phyloP scores from a whole-genome alignment of 2,113 vertebrate species.

The Zosterops japonicus region DNA sequence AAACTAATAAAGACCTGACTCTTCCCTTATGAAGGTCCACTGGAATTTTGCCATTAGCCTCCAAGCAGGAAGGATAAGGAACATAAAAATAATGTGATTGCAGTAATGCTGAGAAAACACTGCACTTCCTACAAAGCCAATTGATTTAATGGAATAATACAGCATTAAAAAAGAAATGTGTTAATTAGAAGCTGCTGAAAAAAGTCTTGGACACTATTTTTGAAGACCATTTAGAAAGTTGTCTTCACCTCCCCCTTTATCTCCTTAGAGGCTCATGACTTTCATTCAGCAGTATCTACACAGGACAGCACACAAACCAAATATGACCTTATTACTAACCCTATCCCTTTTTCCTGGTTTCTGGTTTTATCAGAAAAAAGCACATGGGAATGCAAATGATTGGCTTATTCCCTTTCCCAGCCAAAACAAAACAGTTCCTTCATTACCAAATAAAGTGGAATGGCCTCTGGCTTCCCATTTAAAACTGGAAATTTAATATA shows the following conservation, averaged over 20 bases:
- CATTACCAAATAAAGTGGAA: constrained; percentile 40
- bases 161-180: background rate
- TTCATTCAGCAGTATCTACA: background rate
- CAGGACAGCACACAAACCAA: background rate
- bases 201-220: background rate
- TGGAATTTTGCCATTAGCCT: constrained; percentile 25
- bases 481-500: constrained; percentile 59
- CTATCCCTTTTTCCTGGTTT: background rate
- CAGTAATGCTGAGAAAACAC: constrained; percentile 4
- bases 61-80: background rate
- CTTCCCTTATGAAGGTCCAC: background rate
- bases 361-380: constrained; percentile 23
- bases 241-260: background rate
- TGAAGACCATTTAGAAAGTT: background rate
- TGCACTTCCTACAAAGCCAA: background rate
- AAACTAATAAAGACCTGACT: background rate
- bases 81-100: background rate
- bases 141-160: background rate
- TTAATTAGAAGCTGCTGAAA: background rate
- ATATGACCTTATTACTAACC: background rate
- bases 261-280: background rate
- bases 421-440: constrained; percentile 40
- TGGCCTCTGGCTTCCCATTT: constrained; percentile 25
- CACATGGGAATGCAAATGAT: background rate
- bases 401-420: background rate